Evolutionary conservation across 2,113 vertebrate genomes (phyloP).

Genomic region (Cyanoderma ruficeps): DNA sequence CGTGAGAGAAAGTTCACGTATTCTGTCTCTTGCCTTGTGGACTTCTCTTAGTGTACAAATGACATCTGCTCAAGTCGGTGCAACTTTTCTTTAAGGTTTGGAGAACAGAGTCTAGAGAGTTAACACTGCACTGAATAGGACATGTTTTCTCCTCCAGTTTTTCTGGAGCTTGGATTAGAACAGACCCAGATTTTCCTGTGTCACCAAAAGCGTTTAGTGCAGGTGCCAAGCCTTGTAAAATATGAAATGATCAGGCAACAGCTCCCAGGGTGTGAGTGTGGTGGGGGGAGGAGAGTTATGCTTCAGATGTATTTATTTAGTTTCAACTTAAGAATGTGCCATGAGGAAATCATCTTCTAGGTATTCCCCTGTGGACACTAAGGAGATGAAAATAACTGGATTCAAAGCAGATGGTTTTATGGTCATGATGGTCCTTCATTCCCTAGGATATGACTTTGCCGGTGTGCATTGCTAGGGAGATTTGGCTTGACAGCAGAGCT

Average conservation of each 20-base stretch:
- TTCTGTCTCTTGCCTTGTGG: not conserved
- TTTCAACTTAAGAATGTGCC: not conserved
- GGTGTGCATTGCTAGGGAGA: not conserved
- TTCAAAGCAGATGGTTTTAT: not conserved
- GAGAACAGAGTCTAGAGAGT: not conserved
- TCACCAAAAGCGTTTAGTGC: not conserved
- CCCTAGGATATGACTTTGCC: not conserved
- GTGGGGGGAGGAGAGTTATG: not conserved
- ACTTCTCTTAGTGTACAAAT: not conserved
- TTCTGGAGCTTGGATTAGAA: not conserved
- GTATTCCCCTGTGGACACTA: not conserved
- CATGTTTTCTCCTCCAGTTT: not conserved
- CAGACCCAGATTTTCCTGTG: not conserved
- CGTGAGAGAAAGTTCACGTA: not conserved
- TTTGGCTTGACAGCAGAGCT: not conserved
- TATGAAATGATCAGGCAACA: not conserved
- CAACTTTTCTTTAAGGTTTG: not conserved
- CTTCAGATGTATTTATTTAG: not conserved
- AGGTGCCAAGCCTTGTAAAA: not conserved
- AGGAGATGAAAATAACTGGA: not conserved
- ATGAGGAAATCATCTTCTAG: not conserved
- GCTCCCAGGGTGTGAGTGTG: not conserved
- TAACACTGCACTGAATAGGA: not conserved
- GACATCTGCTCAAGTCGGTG: not conserved
- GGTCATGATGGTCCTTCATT: not conserved